These are phyloP conservation scores for Mythimna pallens DNA, from an alignment of 2,888 invertebrate species.

Conservation along the genomic window DNA sequence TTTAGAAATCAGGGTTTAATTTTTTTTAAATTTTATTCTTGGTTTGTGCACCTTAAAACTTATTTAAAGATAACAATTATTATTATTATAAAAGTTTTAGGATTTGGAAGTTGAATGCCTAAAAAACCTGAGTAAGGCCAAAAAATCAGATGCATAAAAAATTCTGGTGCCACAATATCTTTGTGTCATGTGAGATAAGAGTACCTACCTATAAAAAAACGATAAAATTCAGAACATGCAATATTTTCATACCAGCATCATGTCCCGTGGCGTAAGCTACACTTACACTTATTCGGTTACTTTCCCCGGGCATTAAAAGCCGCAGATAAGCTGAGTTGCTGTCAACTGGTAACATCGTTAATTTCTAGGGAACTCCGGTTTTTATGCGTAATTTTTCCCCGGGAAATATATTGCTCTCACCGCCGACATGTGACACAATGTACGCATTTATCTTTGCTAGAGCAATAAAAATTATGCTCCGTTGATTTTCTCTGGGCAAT, in stretches of 20 bases:
- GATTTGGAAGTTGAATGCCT: too few species aligned
- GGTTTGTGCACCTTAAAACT: too few species aligned
- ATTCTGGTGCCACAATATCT: too few species aligned
- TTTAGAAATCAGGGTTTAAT: too few species aligned
- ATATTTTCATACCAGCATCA: background rate
- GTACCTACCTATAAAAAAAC: too few species aligned
- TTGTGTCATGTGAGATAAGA: too few species aligned
- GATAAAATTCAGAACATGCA: too few species aligned
- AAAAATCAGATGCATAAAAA: too few species aligned
- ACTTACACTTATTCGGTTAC: slow-evolving; percentile 65
- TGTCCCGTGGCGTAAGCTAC: slow-evolving; percentile 45
- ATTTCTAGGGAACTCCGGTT: slow-evolving; percentile 84
- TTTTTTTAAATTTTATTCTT: too few species aligned
- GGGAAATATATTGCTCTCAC: slow-evolving; percentile 75
- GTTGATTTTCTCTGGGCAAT: slow-evolving; percentile 61
- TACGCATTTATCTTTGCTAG: slow-evolving; percentile 78
- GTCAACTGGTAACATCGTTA: slow-evolving; percentile 88
- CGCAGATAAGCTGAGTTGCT: slow-evolving; percentile 84
- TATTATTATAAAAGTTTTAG: too few species aligned
- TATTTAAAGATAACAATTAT: too few species aligned
- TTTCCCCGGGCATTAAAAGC: slow-evolving; percentile 80
- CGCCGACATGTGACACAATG: slow-evolving; percentile 78
- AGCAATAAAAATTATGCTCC: slow-evolving; percentile 67
- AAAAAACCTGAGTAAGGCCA: too few species aligned
- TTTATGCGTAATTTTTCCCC: slow-evolving; percentile 84